phyloP scores from a whole-genome alignment of 2,113 vertebrate species.

The Arizona elegans region DNA sequence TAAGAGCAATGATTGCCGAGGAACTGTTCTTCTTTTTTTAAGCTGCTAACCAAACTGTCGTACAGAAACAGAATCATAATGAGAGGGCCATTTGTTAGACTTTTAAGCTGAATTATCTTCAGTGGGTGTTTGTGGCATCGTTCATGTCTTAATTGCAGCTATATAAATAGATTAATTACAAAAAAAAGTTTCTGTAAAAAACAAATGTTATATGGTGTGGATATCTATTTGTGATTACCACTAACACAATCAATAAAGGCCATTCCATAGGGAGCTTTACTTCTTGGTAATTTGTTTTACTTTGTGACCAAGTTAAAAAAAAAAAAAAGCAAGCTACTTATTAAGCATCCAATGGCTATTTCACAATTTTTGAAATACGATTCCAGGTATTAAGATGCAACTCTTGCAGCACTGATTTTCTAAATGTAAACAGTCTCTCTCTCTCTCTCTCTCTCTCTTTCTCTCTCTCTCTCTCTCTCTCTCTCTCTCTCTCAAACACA shows the following conservation, averaged over 20 bases:
- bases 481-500: too few relatives aligned
- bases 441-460: not conserved
- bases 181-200: not conserved
- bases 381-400: not conserved
- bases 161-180: not conserved
- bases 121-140: not conserved
- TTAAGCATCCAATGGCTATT: not conserved
- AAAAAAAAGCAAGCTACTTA: not conserved
- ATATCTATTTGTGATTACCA: not conserved
- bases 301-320: not conserved
- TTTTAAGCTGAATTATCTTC: not conserved
- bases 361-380: not conserved
- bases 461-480: fast-evolving
- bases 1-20: not conserved
- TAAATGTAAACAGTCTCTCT: not conserved
- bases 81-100: not conserved
- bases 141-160: not conserved
- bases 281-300: not conserved
- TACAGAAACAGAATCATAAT: not conserved
- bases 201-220: not conserved
- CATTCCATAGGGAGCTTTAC: not conserved
- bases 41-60: not conserved
- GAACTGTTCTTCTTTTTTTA: not conserved
- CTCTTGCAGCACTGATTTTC: not conserved
- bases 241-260: not conserved